A percentile compares a stretch with the other conserved stretches of the same genome.
Conservation (phyloP, 2,888 invertebrate species). For the Microctonus brassicae region DNA sequence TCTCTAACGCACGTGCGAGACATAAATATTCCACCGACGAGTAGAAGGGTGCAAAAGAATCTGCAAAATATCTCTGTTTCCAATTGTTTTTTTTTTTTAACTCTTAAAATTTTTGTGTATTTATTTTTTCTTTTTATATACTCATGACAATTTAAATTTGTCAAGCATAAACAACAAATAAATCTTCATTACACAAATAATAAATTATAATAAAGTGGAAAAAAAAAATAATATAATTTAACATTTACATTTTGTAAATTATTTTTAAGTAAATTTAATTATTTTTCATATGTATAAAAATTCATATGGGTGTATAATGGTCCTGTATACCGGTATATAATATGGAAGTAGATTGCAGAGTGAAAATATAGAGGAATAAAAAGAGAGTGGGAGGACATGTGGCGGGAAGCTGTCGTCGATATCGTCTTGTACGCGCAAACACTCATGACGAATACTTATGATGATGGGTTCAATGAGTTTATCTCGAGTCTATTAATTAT, state of each 20-base stretch:
- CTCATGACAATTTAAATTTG: not conserved
- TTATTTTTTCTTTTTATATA: not conserved
- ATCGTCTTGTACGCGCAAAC: slow-evolving; percentile 45
- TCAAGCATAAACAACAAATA: not conserved
- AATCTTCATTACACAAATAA: too few species aligned
- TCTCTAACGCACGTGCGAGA: slow-evolving; percentile 31
- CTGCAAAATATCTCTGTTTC: slow-evolving; percentile 1
- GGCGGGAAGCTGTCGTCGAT: slow-evolving; percentile 59
- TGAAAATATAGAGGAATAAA: slow-evolving; percentile 29
- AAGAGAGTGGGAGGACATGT: slow-evolving; percentile 52
- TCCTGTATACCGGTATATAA: not conserved
- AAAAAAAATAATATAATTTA: not conserved
- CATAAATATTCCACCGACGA: slow-evolving; percentile 21
- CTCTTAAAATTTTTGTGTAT: too few species aligned
- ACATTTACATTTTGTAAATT: too few species aligned
- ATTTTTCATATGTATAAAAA: too few species aligned
- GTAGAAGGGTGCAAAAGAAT: not conserved
- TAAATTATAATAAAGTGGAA: not conserved
- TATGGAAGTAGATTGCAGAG: slow-evolving; percentile 23
- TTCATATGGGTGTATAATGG: too few species aligned
- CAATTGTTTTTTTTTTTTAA: not conserved
- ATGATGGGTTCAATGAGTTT: slow-evolving; percentile 57
- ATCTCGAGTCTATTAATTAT: slow-evolving; percentile 23
- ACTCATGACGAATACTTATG: slow-evolving; percentile 42
- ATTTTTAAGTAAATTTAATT: too few species aligned